Evolutionary conservation across 2,888 invertebrate genomes (phyloP), one percentile per base, ranked within the genome.

Genomic region (Eurytoma californica): DNA sequence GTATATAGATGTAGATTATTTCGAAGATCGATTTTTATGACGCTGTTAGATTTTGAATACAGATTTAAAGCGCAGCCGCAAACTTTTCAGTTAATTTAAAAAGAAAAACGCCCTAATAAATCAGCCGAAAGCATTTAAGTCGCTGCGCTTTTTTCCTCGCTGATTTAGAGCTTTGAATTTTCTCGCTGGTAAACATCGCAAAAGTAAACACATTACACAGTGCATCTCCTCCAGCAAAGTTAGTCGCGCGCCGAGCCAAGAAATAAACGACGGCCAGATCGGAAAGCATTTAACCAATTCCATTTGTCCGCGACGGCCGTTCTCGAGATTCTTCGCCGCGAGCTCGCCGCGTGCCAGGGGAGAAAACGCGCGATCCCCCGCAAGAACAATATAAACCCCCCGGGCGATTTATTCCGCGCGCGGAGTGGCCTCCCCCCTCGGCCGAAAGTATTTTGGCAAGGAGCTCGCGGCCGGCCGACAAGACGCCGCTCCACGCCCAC

Each of bases 391-490:
- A 53, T 30, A 61, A 57, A n/a, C 20, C 63, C 18, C 47, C 57
- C 63, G 39, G 3, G 53, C 28, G 18, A 28, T 18, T 49, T 61
- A 63, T 39, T 18, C 18, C 20, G 49, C 66, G 49, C n/a, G 47
- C 13, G 28, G 7, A 78, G 81, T 79, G 80, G 69, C 75, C n/a
- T n/a, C 47, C 3, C 24, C 18, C 47, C 39, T 55, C 66, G 75
- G 61, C 9, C 49, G 72, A 61, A 75, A 79, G 72, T 72, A 69
- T 73, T 72, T 77, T 80, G 80, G 80, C 76, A 77, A 24, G 39
- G 49, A n/a, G 39, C 39, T 58, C 39, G 20, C 12, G 3, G 24
- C 24, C 61, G 47, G 51, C 30, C 39, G 24, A 67, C 47, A 66
- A 58, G 66, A 66, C 58, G 49, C 49, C 16, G 12, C 13, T 2